Conservation (phyloP, 2,113 vertebrate species). For the Smithornis capensis region DNA sequence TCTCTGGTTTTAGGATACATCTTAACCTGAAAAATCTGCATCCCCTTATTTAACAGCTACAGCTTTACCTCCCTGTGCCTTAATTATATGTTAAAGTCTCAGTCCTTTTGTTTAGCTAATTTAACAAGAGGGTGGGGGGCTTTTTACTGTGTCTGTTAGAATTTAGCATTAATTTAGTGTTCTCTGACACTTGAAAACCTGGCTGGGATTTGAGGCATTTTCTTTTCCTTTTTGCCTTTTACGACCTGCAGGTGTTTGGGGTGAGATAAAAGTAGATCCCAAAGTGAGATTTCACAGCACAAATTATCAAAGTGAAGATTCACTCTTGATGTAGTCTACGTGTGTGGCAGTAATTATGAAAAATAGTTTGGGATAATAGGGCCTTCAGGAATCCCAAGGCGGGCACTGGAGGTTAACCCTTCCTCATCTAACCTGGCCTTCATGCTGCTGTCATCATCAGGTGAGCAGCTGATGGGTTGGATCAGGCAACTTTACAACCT, state of each 20-base stretch:
- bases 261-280: conserved; percentile 79
- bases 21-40: neutral
- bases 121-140: conserved; percentile 45
- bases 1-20: neutral
- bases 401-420: conserved; percentile 62
- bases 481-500: neutral
- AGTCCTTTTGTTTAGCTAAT: conserved; percentile 57
- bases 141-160: conserved; percentile 41
- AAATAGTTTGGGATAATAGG: conserved; percentile 72
- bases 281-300: conserved; percentile 72
- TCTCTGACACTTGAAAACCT: conserved; percentile 66
- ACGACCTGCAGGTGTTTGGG: conserved; percentile 77
- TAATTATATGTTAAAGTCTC: conserved; percentile 47
- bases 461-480: conserved; percentile 22
- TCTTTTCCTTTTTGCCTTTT: conserved; percentile 65
- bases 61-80: conserved; percentile 10
- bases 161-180: conserved; percentile 55
- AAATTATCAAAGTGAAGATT: conserved; percentile 78
- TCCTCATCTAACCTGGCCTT: conserved; percentile 49
- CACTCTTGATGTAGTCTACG: conserved; percentile 78
- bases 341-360: conserved; percentile 81
- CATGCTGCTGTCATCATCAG: neutral
- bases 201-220: conserved; percentile 42
- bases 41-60: neutral
- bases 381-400: conserved; percentile 70